Percentiles rank a stretch among this genome's conserved stretches.
Conservation (phyloP, 2,888 invertebrate species). For the Lucinisca nassula region DNA sequence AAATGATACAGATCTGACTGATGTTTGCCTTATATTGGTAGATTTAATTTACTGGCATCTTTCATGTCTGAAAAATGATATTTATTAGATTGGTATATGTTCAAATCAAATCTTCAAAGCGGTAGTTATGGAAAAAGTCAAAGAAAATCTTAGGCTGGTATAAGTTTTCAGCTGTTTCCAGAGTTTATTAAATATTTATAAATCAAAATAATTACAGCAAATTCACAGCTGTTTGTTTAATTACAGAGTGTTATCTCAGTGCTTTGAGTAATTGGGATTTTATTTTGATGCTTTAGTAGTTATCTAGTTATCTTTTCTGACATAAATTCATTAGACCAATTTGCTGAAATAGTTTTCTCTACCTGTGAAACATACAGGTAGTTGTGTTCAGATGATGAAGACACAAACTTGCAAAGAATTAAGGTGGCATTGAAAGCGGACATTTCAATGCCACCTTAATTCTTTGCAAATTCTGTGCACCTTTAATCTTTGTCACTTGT, state of each 20-base stretch:
- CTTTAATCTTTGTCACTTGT: no score
- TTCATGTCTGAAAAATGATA: no score
- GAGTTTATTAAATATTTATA: not conserved
- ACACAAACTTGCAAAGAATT: no score
- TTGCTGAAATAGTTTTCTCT: not conserved
- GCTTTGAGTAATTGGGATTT: slow-evolving; percentile 1
- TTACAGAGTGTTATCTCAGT: not conserved
- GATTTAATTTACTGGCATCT: no score
- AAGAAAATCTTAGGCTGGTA: not conserved
- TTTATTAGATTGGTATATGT: no score
- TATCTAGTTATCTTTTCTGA: slow-evolving; percentile 1
- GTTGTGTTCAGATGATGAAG: no score
- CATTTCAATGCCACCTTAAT: no score
- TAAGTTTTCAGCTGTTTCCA: not conserved
- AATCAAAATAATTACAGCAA: not conserved
- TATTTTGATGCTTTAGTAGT: slow-evolving; percentile 9
- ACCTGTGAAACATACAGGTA: not conserved
- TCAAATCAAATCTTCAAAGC: not conserved
- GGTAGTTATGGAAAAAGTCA: not conserved
- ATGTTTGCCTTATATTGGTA: no score
- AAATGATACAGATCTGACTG: no score
- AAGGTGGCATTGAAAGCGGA: no score
- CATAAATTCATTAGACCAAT: slow-evolving; percentile 5
- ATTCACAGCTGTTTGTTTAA: not conserved
- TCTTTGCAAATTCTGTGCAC: no score